Percentiles rank a stretch among this genome's conserved stretches.
Conservation (phyloP, 1,140 invertebrate genomes). For the Delia radicum region DNA sequence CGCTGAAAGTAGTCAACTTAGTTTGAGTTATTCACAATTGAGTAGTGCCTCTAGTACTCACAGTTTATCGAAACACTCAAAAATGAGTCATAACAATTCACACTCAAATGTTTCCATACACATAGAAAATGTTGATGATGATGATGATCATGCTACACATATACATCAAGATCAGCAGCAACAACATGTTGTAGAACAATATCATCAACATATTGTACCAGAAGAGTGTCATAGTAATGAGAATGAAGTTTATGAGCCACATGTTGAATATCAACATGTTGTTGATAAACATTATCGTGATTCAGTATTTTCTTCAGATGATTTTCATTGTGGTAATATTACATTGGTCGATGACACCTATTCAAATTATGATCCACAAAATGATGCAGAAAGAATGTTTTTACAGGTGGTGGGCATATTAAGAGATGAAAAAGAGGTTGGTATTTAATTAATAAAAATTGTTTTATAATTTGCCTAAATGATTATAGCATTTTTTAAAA, state of each 20-base stretch:
- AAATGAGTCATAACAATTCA: background rate
- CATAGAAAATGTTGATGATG: background rate
- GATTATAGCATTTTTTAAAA: too few species aligned
- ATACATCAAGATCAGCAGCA: background rate
- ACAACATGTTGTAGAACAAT: background rate
- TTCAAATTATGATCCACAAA: slow-evolving; percentile 51
- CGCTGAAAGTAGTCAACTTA: slow-evolving; percentile 44
- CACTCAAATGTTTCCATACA: slow-evolving; percentile 14
- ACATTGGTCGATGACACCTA: slow-evolving; percentile 53
- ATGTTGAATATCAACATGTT: too few species aligned
- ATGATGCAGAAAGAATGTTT: slow-evolving; percentile 55
- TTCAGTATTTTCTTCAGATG: slow-evolving; percentile 31
- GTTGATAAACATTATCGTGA: background rate
- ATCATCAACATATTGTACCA: too few species aligned
- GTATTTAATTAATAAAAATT: too few species aligned
- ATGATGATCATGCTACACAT: background rate
- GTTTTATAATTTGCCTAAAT: too few species aligned
- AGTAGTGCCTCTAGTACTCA: slow-evolving; percentile 38
- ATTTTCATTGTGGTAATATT: slow-evolving; percentile 48
- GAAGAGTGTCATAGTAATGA: background rate
- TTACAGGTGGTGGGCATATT: slow-evolving; percentile 54
- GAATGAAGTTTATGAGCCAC: background rate
- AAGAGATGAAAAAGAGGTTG: slow-evolving; percentile 56
- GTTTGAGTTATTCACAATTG: slow-evolving; percentile 48
- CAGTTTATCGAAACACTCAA: background rate